These are phyloP conservation scores for Triops longicaudatus DNA, from an alignment of 1,140 invertebrate genomes.

Conservation along the genomic window DNA sequence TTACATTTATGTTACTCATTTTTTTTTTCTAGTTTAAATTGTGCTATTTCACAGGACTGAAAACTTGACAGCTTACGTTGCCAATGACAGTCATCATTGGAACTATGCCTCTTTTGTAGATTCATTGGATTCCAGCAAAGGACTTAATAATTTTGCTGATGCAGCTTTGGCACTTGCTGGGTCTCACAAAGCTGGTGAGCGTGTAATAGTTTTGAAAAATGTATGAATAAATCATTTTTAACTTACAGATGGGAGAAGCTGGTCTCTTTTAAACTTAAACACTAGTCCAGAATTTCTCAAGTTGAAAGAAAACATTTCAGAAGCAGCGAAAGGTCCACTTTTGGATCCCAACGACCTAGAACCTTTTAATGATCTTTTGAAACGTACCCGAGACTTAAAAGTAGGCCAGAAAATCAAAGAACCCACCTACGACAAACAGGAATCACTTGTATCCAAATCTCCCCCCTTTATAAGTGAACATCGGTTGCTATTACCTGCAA, in stretches of 20 bases:
- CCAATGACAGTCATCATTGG: neutral
- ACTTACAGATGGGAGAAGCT: conserved; percentile 21
- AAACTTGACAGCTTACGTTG: neutral
- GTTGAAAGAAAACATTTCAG: neutral
- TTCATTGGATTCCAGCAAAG: conserved; percentile 17
- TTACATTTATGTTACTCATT: neutral
- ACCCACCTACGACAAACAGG: conserved; percentile 12
- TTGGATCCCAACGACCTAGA: conserved; percentile 21
- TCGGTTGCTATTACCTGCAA: neutral
- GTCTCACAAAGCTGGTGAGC: conserved; percentile 24
- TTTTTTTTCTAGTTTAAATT: neutral
- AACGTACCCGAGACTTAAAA: neutral
- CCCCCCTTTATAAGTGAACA: neutral
- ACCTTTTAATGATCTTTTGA: conserved; percentile 38
- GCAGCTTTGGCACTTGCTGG: conserved; percentile 21
- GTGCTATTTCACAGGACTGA: neutral
- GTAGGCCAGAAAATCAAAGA: neutral
- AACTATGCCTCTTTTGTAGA: conserved; percentile 21
- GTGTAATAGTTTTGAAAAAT: neutral
- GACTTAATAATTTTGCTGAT: conserved; percentile 29
- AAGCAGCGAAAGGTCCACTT: conserved; percentile 31
- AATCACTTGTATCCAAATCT: neutral
- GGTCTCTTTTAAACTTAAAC: conserved; percentile 9
- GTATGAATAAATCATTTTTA: neutral
- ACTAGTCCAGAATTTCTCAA: neutral